Percentiles rank a stretch among this genome's conserved stretches.
Conservation (phyloP, 2,113 vertebrate genomes). For the Cichladusa arquata region DNA sequence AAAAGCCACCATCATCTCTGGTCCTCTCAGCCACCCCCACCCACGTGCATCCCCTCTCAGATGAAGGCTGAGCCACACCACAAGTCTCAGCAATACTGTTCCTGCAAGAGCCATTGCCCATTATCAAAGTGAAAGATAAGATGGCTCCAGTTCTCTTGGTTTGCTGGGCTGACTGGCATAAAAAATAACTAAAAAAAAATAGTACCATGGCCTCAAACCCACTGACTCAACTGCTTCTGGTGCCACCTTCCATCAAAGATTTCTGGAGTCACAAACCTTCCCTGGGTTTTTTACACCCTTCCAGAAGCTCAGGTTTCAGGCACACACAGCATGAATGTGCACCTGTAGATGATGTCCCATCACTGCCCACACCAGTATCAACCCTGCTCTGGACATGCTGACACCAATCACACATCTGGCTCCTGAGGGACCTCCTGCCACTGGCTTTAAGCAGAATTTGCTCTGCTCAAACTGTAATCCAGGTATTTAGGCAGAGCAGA, state of each 20-base stretch:
- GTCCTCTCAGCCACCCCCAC: not conserved
- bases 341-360: not conserved
- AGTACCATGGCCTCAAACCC: not conserved
- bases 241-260: not conserved
- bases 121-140: not conserved
- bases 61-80: not conserved
- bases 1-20: not conserved
- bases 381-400: not conserved
- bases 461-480: not conserved
- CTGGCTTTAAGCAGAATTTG: not conserved
- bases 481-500: not conserved
- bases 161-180: not conserved
- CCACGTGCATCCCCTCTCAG: not conserved
- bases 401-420: not conserved
- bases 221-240: not conserved
- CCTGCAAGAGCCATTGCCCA: not conserved
- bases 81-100: not conserved
- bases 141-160: not conserved
- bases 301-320: not conserved
- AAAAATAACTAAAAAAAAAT: not conserved
- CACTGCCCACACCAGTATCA: not conserved
- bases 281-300: not conserved
- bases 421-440: not conserved
- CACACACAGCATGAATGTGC: fast-evolving
- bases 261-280: not conserved